Evolutionary conservation across 2,797 vertebrate genomes (phyloP).

Genomic region (Notolabrus celidotus): DNA sequence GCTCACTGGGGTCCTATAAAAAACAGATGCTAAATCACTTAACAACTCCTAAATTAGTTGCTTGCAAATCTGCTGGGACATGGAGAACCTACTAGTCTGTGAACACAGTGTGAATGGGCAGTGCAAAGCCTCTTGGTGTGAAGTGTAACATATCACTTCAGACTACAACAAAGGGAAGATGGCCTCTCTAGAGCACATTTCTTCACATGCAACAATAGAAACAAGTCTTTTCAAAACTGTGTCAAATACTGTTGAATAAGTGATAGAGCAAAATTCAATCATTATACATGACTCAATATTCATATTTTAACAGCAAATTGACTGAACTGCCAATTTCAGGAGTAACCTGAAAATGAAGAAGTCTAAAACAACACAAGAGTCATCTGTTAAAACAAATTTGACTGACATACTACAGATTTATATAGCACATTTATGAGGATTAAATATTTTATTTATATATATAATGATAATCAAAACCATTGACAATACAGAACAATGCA

Average conservation of each 20-base stretch:
- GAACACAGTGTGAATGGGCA: constrained; percentile 20
- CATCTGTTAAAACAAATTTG: too few species aligned
- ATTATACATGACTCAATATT: too few species aligned
- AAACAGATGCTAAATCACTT: constrained; percentile 84
- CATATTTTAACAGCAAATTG: too few species aligned
- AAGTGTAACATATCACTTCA: constrained; percentile 6
- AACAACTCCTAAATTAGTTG: constrained; percentile 80
- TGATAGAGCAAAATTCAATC: too few species aligned
- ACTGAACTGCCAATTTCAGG: too few species aligned
- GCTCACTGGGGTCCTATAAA: constrained; percentile 79
- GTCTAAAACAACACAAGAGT: too few species aligned
- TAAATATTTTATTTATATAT: too few species aligned
- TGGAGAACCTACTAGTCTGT: constrained; percentile 27
- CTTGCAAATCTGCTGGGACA: constrained; percentile 67
- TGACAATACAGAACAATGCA: too few species aligned
- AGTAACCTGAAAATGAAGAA: too few species aligned
- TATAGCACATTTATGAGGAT: too few species aligned
- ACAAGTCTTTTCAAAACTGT: background rate
- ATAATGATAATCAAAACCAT: too few species aligned
- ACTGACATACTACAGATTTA: too few species aligned
- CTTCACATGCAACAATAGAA: background rate
- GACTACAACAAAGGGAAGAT: constrained; percentile 23
- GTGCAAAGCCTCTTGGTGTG: constrained; percentile 9
- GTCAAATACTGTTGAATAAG: constrained; percentile 17
- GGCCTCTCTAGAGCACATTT: background rate